Evolutionary conservation across 1,140 invertebrate genomes (phyloP), one percentile per base, ranked within the genome.

Genomic region (Drosophila pachea): DNA sequence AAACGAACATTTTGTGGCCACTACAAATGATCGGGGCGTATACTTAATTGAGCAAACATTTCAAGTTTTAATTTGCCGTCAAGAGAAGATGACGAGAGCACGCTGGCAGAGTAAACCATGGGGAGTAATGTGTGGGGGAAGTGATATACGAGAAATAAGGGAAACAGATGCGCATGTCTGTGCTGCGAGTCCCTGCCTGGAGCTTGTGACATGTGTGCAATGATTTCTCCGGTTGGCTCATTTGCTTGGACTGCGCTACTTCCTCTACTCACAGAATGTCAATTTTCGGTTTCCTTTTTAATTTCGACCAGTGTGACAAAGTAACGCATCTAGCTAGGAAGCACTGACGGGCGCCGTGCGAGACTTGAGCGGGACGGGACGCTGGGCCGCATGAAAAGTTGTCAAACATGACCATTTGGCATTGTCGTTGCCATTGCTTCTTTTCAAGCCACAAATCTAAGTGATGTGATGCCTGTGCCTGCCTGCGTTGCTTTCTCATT

Each of bases 401-500:
- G 78, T 83, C 78, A 83, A 75, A 83, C 76, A 84, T 78, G 78
- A 84, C 78, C 78, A 71, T 76, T 72, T 72, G 56, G 52, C 62
- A 66, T 65, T 67, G 54, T 55, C 55, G 63, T 65, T 68, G 62
- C 58, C 63, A 72, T 66, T 66, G 73, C 73, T 65, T 62, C 59
- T 48, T 70, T 65, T 65, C 74, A 77, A 76, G 78, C 78, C 78
- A 84, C 79, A 83, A 83, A 84, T 83, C 73, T 74, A 83, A 65
- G 59, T 69, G 55, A 73, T 73, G 79, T 73, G 55, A 73, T 73
- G 79, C 70, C 79, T 74, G 50, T 50, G 64, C 58, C 65, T 50
- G 64, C 58, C 65, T 76, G 67, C 50, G 42, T 55, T 76, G 68
- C 62, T 68, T 63, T 77, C 74, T 78, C 70, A 76, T 83, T 83